These are phyloP conservation scores for Sternotherus odoratus DNA, from an alignment of 2,797 vertebrate species.

Conservation along the genomic window DNA sequence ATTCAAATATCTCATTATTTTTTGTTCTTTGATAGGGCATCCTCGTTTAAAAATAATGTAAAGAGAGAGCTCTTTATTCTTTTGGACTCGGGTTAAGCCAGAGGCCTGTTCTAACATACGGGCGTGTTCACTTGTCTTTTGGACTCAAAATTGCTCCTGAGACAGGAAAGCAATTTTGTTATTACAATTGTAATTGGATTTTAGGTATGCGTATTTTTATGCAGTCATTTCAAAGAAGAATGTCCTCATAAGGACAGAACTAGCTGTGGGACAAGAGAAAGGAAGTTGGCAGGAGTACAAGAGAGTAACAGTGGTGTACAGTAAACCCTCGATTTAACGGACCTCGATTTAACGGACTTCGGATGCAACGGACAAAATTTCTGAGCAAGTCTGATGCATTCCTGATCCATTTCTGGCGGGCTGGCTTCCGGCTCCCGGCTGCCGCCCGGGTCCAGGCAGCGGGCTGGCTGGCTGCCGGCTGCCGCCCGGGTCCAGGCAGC, in stretches of 20 bases:
- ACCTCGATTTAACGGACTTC: too few species aligned
- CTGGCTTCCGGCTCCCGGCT: too few species aligned
- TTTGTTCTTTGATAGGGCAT: neutral
- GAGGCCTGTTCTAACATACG: neutral
- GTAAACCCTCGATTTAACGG: too few species aligned
- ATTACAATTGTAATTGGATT: neutral
- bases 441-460: too few species aligned
- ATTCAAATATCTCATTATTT: neutral
- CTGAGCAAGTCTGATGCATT: too few species aligned
- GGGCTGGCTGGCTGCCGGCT: too few species aligned
- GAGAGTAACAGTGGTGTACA: neutral
- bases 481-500: too few species aligned
- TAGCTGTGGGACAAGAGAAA: neutral
- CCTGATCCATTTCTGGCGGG: too few species aligned
- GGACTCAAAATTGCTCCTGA: neutral
- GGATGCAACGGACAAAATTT: too few species aligned
- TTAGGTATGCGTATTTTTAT: neutral
- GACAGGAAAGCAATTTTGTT: rapidly evolving
- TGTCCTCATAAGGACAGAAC: neutral
- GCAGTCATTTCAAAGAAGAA: neutral
- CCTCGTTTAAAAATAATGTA: neutral
- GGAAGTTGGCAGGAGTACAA: neutral
- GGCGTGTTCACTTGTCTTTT: neutral
- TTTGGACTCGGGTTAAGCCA: neutral
- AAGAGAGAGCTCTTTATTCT: neutral